Evolutionary conservation across 2,888 invertebrate species (phyloP).

Genomic region (Abscondita cerata): DNA sequence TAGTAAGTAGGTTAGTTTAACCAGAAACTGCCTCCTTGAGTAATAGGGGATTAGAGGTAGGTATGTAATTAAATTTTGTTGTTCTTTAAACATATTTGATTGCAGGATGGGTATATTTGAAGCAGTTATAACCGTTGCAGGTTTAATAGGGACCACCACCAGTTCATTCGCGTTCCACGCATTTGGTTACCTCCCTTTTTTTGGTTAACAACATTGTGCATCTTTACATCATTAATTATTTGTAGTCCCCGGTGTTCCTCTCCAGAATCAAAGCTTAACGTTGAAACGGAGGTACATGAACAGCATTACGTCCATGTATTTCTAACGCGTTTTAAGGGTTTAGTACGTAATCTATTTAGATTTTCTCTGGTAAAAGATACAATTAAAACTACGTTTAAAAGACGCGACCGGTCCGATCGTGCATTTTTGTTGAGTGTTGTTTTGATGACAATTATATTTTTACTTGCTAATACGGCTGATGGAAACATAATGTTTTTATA

Average conservation of each 20-base stretch:
- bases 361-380: constrained; percentile 59
- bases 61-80: constrained; percentile 50
- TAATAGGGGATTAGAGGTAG: constrained; percentile 69
- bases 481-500: constrained; percentile 64
- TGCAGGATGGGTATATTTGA: constrained; percentile 70
- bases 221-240: constrained; percentile 61
- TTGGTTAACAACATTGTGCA: constrained; percentile 57
- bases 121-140: constrained; percentile 65
- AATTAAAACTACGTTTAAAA: constrained; percentile 64
- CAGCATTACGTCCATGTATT: neutral
- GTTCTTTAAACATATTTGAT: neutral
- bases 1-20: constrained; percentile 61
- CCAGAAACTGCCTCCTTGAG: constrained; percentile 68
- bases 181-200: constrained; percentile 63
- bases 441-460: constrained; percentile 51
- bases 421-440: constrained; percentile 62
- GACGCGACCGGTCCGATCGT: constrained; percentile 64
- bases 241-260: constrained; percentile 59
- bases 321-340: constrained; percentile 13
- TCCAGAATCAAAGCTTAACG: constrained; percentile 61
- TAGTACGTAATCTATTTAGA: constrained; percentile 27
- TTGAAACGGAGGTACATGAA: constrained; percentile 13
- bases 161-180: constrained; percentile 67
- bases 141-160: constrained; percentile 65
- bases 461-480: constrained; percentile 47